Evolutionary conservation across 1,140 invertebrate species (phyloP), one percentile per base, ranked within the genome.

Genomic region (Polypedilum pembai): DNA sequence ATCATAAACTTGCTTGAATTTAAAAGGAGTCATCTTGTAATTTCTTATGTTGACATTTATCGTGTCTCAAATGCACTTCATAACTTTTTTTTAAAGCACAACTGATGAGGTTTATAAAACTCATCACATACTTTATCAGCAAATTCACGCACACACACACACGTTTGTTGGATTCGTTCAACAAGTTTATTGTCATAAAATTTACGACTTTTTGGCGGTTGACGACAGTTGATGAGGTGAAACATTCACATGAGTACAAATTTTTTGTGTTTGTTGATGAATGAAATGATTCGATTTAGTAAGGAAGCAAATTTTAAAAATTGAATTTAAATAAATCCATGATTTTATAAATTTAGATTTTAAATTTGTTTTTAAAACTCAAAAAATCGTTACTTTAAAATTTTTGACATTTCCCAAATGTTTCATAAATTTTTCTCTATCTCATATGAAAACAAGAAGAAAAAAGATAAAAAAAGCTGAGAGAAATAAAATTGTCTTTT

Each of bases 151-250:
- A 45, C 41, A 8, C 8, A 8, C 41, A 4, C 12, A 15, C 4
- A 12, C 12, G 12, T 56, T 56, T 0, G 45, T 15, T n/a, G 15
- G 12, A 56, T 56, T 56, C 45, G 15, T 56, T 56, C 45, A 56
- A 56, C 45, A 56, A 56, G 45, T 56, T 56, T 56, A 56, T 56
- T 56, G 45, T n/a, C n/a, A 15, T 56, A 56, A 56, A 56, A 56
- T 56, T 56, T 56, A 56, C 12, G 45, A 56, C 45, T 3, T 56
- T 56, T 56, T 15, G 41, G 41, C n/a, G n/a, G 45, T 56, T n/a
- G 15, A 56, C n/a, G 45, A 12, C 45, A 56, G 12, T 56, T 56
- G 45, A 56, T 56, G 45, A 56, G 45, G 45, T 56, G 45, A 56
- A 56, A 56, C n/a, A 3, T 56, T 56, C 45, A 56, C 15, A 12